phyloP scores from a whole-genome alignment of 2,113 vertebrate species.

The Chaetodon auriga region DNA sequence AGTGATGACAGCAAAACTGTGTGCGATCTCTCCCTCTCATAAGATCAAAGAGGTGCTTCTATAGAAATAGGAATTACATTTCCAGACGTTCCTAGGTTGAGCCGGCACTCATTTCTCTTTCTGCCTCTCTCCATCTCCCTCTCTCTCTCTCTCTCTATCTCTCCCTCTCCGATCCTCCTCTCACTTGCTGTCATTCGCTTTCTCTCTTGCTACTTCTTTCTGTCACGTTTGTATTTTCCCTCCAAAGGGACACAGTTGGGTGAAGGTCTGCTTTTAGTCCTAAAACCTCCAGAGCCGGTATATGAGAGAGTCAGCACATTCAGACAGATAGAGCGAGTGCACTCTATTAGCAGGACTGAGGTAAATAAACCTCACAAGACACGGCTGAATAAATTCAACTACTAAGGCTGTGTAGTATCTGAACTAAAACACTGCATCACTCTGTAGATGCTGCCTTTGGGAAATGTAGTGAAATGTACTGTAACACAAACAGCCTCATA shows the following conservation, averaged over 20 bases:
- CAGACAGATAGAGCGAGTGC: constrained; percentile 77
- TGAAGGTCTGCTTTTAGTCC: constrained; percentile 76
- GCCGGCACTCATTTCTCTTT: constrained; percentile 69
- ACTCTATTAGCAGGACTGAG: constrained; percentile 80
- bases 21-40: constrained; percentile 82
- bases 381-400: constrained; percentile 78
- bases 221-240: constrained; percentile 62
- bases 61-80: constrained; percentile 86
- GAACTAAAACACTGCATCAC: constrained; percentile 55
- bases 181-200: constrained; percentile 39
- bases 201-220: constrained; percentile 41
- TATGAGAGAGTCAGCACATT: constrained; percentile 80
- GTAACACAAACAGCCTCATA: constrained; percentile 66
- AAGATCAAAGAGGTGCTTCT: constrained; percentile 86
- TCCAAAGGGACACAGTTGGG: constrained; percentile 70
- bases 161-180: constrained; percentile 1
- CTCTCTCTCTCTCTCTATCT: constrained; percentile 1
- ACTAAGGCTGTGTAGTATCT: constrained; percentile 61
- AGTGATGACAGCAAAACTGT: constrained; percentile 88
- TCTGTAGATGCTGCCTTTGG: constrained; percentile 67
- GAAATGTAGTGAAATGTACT: constrained; percentile 73
- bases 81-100: constrained; percentile 78
- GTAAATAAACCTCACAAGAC: constrained; percentile 82
- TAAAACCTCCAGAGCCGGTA: constrained; percentile 69
- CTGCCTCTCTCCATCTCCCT: constrained; percentile 4